A percentile compares a stretch with the other conserved stretches of the same genome.
These are phyloP conservation scores for Microhierax caerulescens DNA, from an alignment of 2,797 vertebrate species.

Conservation along the genomic window DNA sequence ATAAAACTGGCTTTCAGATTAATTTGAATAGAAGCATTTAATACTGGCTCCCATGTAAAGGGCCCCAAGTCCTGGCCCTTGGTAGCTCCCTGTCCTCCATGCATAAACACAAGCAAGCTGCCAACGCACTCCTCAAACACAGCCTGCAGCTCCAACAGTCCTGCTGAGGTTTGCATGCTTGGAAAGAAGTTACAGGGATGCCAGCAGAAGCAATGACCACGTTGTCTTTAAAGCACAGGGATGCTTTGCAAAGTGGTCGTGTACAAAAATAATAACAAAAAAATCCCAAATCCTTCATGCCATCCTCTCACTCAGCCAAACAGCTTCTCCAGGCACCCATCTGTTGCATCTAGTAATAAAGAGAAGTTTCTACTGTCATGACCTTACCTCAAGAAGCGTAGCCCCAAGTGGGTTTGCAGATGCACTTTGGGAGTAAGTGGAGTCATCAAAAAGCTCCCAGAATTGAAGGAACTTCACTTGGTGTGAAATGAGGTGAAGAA, in stretches of 20 bases:
- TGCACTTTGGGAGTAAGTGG: not conserved
- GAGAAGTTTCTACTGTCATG: accelerated
- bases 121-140: not conserved
- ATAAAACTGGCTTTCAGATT: not conserved
- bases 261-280: not conserved
- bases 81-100: not conserved
- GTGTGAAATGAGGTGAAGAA: not conserved
- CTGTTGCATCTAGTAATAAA: not conserved
- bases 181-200: not conserved
- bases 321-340: not conserved
- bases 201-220: not conserved
- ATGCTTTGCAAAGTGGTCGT: not conserved
- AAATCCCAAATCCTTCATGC: accelerated
- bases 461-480: not conserved
- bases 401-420: not conserved
- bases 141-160: not conserved
- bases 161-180: not conserved
- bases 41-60: not conserved
- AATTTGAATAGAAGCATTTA: not conserved
- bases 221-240: not conserved
- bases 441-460: not conserved
- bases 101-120: not conserved
- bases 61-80: not conserved
- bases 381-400: not conserved
- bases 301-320: not conserved